Evolutionary conservation across 2,888 invertebrate species (phyloP).

Genomic region (Trileptium ribeirensis): DNA sequence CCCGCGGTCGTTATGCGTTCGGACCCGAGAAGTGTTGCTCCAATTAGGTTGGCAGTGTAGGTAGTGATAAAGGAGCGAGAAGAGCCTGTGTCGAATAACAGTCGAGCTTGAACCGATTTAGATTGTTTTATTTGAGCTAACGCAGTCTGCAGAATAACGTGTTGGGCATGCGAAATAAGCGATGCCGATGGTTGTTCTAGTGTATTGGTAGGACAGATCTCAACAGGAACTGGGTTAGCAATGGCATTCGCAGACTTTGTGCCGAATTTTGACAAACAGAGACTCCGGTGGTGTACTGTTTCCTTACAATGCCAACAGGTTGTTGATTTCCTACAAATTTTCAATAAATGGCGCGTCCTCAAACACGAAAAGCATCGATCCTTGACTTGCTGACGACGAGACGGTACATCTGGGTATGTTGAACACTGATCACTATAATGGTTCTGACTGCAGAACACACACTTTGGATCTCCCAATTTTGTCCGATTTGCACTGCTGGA

Average conservation of each 20-base stretch:
- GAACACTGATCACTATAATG: not conserved
- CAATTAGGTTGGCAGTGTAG: not conserved
- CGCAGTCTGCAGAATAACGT: not conserved
- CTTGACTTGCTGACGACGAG: not conserved
- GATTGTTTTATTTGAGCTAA: not conserved
- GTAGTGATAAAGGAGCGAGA: not conserved
- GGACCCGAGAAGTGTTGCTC: not conserved
- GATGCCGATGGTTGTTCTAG: no score
- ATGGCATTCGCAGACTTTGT: not conserved
- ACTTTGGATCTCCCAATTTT: not conserved
- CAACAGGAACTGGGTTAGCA: not conserved
- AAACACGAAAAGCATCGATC: not conserved
- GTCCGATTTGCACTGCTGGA: not conserved
- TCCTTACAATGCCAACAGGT: slow-evolving; percentile 4
- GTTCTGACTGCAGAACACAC: not conserved
- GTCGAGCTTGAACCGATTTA: not conserved
- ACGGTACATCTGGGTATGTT: not conserved
- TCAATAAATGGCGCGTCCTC: not conserved
- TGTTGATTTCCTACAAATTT: not conserved
- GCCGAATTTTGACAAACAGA: not conserved
- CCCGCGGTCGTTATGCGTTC: not conserved
- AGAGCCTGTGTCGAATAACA: not conserved
- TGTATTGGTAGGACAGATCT: no score
- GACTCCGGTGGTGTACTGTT: not conserved
- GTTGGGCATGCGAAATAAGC: not conserved